These are phyloP conservation scores for Platalea minor DNA, from an alignment of 2,797 vertebrate genomes.

Conservation along the genomic window DNA sequence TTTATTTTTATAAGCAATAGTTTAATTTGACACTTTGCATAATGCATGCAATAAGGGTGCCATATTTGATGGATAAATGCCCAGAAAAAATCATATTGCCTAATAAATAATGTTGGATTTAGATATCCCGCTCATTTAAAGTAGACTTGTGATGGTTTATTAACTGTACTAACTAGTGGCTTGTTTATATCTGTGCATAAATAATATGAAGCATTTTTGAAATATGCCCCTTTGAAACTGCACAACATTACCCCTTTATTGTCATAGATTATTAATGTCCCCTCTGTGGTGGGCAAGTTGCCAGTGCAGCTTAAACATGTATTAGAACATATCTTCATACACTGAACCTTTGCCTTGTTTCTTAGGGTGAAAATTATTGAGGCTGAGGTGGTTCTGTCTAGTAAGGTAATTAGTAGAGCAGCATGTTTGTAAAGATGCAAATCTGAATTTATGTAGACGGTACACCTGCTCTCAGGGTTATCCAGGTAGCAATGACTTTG, in stretches of 20 bases:
- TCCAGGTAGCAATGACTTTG: background rate
- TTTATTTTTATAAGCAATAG: conserved; percentile 80
- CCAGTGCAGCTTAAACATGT: background rate
- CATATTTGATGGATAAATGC: conserved; percentile 78
- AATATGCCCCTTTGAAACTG: conserved; percentile 53
- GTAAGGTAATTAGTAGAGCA: background rate
- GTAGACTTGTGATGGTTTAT: conserved; percentile 78
- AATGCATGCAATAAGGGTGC: conserved; percentile 76
- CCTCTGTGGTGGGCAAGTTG: background rate
- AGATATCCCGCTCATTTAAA: conserved; percentile 73
- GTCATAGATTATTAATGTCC: background rate
- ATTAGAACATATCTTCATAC: background rate
- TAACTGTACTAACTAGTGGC: conserved; percentile 72
- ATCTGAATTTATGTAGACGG: background rate
- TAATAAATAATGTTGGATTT: conserved; percentile 81
- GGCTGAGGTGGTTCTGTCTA: background rate
- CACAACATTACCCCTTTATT: background rate
- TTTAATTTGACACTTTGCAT: conserved; percentile 81
- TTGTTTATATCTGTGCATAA: conserved; percentile 73
- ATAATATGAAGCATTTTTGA: conserved; percentile 67
- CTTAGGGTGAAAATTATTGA: background rate
- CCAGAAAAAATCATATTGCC: conserved; percentile 71
- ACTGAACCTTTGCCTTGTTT: background rate
- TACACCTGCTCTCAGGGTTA: accelerated
- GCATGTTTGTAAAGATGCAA: background rate